A percentile compares a stretch with the other conserved stretches of the same genome.
Conservation (phyloP, 2,888 invertebrate species). For the Cynaeus angustus region DNA sequence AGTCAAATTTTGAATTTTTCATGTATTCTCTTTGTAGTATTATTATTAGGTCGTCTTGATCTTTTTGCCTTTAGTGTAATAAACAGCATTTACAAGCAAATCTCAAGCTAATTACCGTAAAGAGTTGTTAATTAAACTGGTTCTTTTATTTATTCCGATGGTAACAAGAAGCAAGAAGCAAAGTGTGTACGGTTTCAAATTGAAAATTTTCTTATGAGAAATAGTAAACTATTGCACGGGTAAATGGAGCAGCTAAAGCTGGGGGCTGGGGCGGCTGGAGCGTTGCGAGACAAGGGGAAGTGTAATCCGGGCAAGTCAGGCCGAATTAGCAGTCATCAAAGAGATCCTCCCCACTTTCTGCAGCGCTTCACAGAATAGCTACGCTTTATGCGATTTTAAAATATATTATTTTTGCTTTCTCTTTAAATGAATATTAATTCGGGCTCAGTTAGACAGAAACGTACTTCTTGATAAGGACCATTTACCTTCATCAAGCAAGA, state of each 20-base stretch:
- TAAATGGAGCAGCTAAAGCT: constrained; percentile 25
- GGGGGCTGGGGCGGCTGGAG: constrained; percentile 26
- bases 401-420: constrained; percentile 58
- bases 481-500: constrained; percentile 33
- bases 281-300: constrained; percentile 41
- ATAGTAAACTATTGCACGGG: constrained; percentile 43
- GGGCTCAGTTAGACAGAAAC: constrained; percentile 52
- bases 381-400: constrained; percentile 54
- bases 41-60: neutral
- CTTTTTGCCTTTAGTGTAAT: constrained; percentile 10
- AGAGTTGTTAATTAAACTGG: constrained; percentile 26
- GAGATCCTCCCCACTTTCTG: constrained; percentile 54
- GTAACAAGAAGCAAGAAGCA: constrained; percentile 7
- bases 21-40: constrained; percentile 7
- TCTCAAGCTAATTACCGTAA: constrained; percentile 21
- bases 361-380: constrained; percentile 48
- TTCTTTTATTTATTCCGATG: neutral
- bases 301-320: constrained; percentile 55
- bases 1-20: constrained; percentile 4
- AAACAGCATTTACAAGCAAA: constrained; percentile 1
- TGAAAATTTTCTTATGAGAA: constrained; percentile 36
- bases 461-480: constrained; percentile 42
- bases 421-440: constrained; percentile 61
- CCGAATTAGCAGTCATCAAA: constrained; percentile 61
- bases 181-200: constrained; percentile 34